Evolutionary conservation across 92 coral and sea anemone genomes (phyloP).

Genomic region (Phenganax stokvisi): DNA sequence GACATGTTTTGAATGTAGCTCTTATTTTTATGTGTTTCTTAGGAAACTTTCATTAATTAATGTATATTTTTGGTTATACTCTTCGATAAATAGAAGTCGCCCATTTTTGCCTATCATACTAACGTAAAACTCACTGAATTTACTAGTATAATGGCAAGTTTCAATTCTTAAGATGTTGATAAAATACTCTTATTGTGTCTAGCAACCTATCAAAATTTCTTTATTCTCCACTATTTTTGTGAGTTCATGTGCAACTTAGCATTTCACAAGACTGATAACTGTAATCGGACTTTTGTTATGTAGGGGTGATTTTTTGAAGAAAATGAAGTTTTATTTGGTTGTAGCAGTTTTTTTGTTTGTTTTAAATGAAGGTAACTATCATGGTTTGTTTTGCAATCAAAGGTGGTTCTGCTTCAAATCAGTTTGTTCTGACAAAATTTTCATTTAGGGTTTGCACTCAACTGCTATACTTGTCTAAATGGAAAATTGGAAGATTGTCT

Average conservation of each 20-base stretch:
- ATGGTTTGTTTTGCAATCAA: background rate
- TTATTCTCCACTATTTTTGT: background rate
- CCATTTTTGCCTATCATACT: no score
- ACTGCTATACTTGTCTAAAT: constrained; percentile 32
- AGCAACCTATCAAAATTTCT: no score
- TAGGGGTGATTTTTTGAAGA: background rate
- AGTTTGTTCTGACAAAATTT: no score
- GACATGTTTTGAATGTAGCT: background rate
- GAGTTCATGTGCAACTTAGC: background rate
- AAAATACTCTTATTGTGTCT: no score
- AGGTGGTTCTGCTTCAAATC: no score
- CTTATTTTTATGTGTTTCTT: background rate
- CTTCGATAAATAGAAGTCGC: no score
- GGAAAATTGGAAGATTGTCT: background rate
- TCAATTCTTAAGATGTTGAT: no score
- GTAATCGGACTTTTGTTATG: background rate
- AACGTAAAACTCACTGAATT: no score
- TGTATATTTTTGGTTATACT: no score
- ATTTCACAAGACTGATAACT: background rate
- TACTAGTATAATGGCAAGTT: no score
- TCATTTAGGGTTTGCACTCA: constrained; percentile 7
- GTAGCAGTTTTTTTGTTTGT: background rate
- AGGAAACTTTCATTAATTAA: no score
- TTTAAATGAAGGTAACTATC: constrained; percentile 1
- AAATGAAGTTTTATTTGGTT: constrained; percentile 11